Percentiles rank a stretch among this genome's conserved stretches.
Evolutionary conservation across 2,113 vertebrate species (phyloP).

Genomic region (Caranx melampygus): DNA sequence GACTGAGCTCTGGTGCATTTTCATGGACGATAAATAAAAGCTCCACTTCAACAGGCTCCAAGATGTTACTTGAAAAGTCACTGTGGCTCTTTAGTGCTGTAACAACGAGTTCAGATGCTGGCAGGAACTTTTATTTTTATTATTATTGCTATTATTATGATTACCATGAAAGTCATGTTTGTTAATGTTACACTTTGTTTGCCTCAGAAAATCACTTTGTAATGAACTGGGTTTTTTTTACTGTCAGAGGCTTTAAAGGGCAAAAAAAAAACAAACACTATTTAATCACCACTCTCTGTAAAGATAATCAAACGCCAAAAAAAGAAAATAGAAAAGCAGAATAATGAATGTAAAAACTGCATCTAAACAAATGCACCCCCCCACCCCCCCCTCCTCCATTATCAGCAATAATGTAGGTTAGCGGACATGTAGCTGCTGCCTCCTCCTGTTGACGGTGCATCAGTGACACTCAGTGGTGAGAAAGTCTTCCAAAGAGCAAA

Average conservation of each 20-base stretch:
- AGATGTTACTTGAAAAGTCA: conserved; percentile 41
- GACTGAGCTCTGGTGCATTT: conserved; percentile 26
- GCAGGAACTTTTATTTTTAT: not conserved
- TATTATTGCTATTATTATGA: conserved; percentile 1
- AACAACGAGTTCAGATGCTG: conserved; percentile 38
- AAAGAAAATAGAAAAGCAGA: conserved; percentile 30
- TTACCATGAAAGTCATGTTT: conserved; percentile 14
- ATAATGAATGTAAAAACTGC: conserved; percentile 50
- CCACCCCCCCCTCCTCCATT: not conserved
- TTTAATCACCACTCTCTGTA: conserved; percentile 17
- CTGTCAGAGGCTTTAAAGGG: not conserved
- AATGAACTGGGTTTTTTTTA: conserved; percentile 23
- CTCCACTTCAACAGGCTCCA: conserved; percentile 38
- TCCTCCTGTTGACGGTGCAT: conserved; percentile 18
- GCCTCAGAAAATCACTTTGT: conserved; percentile 51
- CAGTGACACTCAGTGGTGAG: conserved; percentile 73
- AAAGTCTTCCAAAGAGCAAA: conserved; percentile 32
- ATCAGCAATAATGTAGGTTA: conserved; percentile 7
- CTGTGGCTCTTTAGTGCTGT: conserved; percentile 24
- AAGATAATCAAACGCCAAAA: conserved; percentile 31
- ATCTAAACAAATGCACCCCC: not conserved
- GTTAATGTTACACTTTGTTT: conserved; percentile 23
- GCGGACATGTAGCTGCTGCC: conserved; percentile 18
- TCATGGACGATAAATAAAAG: conserved; percentile 11
- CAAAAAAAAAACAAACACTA: conserved; percentile 7